These are phyloP conservation scores for Callionymus lyra DNA, from an alignment of 2,113 vertebrate species.

Conservation along the genomic window DNA sequence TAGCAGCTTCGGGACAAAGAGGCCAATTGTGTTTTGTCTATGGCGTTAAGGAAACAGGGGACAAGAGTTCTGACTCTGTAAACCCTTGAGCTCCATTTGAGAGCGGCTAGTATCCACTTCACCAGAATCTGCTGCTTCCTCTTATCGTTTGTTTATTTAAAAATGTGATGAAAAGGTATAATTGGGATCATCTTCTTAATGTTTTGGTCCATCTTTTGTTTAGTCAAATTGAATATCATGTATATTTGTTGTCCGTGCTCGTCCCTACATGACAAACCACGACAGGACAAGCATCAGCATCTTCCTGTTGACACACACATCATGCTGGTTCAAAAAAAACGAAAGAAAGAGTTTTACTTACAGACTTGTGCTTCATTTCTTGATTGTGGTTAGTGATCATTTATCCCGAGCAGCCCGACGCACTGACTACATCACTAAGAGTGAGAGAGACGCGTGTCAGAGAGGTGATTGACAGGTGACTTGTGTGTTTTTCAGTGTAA, in stretches of 20 bases:
- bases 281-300: constrained; percentile 38
- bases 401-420: constrained; percentile 26
- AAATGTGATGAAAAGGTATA: too few species aligned
- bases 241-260: constrained; percentile 26
- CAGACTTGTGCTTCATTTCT: constrained; percentile 45
- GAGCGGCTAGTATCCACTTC: not conserved
- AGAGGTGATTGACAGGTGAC: constrained; percentile 40
- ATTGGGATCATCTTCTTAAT: too few species aligned
- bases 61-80: constrained; percentile 20
- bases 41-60: constrained; percentile 10
- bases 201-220: too few species aligned
- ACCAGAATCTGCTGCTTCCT: too few species aligned
- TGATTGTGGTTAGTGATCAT: constrained; percentile 27
- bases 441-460: constrained; percentile 16
- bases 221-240: constrained; percentile 2
- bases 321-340: constrained; percentile 1
- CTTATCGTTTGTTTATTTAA: too few species aligned
- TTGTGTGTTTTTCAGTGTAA: constrained; percentile 8
- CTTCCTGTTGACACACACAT: constrained; percentile 33
- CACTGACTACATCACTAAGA: constrained; percentile 23
- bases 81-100: too few species aligned
- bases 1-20: constrained; percentile 23
- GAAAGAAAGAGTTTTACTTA: constrained; percentile 26
- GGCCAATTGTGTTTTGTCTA: constrained; percentile 15
- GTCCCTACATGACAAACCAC: constrained; percentile 21